Conservation (phyloP, 1,140 invertebrate species). For the Andricus grossulariae region DNA sequence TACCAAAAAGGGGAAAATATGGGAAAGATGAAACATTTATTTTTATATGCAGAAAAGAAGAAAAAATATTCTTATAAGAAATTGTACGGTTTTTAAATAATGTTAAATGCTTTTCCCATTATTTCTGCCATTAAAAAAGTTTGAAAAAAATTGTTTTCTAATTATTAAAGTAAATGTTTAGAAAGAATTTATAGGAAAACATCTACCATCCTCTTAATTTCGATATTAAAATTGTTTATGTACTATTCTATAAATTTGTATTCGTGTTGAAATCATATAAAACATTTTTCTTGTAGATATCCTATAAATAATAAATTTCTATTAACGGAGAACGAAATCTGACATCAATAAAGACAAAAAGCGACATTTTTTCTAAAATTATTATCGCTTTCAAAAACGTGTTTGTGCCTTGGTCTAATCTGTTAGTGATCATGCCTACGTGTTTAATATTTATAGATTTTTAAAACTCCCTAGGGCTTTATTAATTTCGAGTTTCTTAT, state of each 20-base stretch:
- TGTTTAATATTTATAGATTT: background rate
- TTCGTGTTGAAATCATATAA: background rate
- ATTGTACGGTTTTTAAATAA: too few species aligned
- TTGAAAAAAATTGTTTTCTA: too few species aligned
- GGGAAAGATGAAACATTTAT: too few species aligned
- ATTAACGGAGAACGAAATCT: background rate
- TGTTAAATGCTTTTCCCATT: too few species aligned
- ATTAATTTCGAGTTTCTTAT: too few species aligned
- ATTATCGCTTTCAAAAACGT: background rate
- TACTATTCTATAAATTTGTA: too few species aligned
- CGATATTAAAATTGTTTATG: too few species aligned
- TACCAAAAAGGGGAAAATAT: too few species aligned
- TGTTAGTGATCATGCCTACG: conserved; percentile 2
- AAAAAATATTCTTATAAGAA: too few species aligned
- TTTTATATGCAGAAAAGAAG: too few species aligned
- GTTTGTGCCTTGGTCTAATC: background rate
- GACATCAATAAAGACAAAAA: background rate
- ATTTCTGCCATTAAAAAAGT: too few species aligned
- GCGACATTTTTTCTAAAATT: background rate
- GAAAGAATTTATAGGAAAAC: conserved; percentile 8
- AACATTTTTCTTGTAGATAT: background rate
- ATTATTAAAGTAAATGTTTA: background rate
- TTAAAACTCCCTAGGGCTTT: too few species aligned
- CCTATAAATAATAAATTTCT: conserved; percentile 21
- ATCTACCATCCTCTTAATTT: conserved; percentile 36